Percentiles rank a stretch among this genome's conserved stretches.
Conservation (phyloP, 2,113 vertebrate genomes). For the Pelusios castaneus region DNA sequence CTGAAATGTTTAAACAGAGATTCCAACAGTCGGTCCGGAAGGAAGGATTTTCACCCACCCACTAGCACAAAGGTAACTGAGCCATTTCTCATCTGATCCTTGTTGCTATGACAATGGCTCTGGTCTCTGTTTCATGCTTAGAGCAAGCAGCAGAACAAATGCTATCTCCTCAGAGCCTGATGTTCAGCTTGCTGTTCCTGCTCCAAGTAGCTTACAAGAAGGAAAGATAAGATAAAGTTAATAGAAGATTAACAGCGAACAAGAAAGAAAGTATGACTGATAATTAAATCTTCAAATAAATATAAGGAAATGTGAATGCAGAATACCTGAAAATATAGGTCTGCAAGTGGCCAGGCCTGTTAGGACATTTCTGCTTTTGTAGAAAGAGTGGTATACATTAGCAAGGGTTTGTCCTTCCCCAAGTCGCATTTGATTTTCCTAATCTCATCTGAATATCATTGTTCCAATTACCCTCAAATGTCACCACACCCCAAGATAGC, state of each 20-base stretch:
- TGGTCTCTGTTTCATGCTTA: neutral
- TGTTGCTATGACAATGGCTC: conserved; percentile 65
- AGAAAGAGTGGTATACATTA: neutral
- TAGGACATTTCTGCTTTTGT: neutral
- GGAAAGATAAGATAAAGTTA: conserved; percentile 52
- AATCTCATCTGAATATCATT: no score
- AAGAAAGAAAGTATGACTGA: neutral
- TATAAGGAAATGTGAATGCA: conserved; percentile 6
- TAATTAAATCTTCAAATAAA: conserved; percentile 9
- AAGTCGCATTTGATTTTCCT: no score
- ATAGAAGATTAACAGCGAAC: conserved; percentile 36
- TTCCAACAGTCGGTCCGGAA: neutral
- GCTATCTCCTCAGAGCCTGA: conserved; percentile 34
- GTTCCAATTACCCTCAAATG: no score
- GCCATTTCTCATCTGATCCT: neutral
- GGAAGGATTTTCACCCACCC: conserved; percentile 13
- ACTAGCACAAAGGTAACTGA: neutral
- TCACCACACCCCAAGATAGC: no score
- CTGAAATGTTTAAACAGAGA: neutral
- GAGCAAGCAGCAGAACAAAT: no score
- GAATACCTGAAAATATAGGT: neutral
- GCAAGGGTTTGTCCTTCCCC: no score
- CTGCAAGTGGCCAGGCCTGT: neutral
- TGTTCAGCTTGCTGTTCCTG: conserved; percentile 11
- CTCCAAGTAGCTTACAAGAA: conserved; percentile 47